phyloP scores from a whole-genome alignment of 2,113 vertebrate species.

The Oreochromis niloticus region DNA sequence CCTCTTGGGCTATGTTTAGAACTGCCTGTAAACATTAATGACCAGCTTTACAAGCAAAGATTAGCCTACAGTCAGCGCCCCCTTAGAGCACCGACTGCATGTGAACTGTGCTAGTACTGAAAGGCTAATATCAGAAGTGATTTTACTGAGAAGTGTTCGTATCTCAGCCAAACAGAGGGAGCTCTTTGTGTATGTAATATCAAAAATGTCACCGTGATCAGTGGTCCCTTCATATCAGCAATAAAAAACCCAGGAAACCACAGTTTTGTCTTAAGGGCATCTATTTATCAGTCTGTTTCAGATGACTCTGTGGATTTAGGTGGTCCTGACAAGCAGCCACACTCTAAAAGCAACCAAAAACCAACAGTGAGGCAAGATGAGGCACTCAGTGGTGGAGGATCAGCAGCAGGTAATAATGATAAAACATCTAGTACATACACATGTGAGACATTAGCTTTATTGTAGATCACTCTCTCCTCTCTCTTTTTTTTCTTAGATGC shows the following conservation, averaged over 20 bases:
- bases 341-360: slow-evolving; percentile 62
- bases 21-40: not conserved
- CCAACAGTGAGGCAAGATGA: slow-evolving; percentile 68
- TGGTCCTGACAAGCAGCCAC: slow-evolving; percentile 59
- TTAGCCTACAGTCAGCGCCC: not conserved
- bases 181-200: not conserved
- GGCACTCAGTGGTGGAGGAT: slow-evolving; percentile 18
- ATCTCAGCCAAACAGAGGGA: not conserved
- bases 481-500: accelerated
- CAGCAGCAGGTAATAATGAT: not conserved
- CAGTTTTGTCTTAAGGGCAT: not conserved
- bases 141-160: not conserved
- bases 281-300: slow-evolving; percentile 82
- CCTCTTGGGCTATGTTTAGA: accelerated
- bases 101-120: not conserved
- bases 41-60: not conserved
- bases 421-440: accelerated
- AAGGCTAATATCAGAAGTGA: not conserved
- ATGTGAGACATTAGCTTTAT: not conserved
- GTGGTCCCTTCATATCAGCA: accelerated
- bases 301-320: slow-evolving; percentile 85
- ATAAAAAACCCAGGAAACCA: accelerated
- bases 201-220: not conserved
- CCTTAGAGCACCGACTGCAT: not conserved
- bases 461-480: not conserved